Conservation (phyloP, 1,140 invertebrate genomes). For the Chrysomallon squamiferum region DNA sequence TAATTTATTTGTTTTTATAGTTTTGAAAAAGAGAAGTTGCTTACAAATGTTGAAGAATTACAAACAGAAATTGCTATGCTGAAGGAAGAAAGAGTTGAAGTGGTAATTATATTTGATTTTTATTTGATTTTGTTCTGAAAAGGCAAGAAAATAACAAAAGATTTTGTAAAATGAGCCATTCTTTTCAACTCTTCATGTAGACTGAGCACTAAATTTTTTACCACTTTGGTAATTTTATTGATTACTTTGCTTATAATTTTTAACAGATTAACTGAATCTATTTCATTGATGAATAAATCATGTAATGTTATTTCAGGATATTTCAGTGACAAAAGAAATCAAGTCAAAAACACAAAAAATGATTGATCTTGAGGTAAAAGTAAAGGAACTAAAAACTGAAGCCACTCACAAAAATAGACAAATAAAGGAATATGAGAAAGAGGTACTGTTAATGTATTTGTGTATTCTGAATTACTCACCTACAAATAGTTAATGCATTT, state of each 20-base stretch:
- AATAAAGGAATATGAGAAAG: constrained; percentile 41
- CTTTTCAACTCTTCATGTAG: too few species aligned
- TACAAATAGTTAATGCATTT: too few species aligned
- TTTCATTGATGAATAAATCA: too few species aligned
- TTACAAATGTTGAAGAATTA: neutral
- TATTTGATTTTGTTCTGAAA: neutral
- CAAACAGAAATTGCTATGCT: constrained; percentile 7
- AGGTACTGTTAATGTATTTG: constrained; percentile 18
- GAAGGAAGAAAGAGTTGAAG: constrained; percentile 10
- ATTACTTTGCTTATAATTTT: too few species aligned
- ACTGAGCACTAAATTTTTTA: too few species aligned
- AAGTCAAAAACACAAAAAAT: constrained; percentile 23
- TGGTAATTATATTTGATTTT: constrained; percentile 5
- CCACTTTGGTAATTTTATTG: too few species aligned
- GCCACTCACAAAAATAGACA: constrained; percentile 33
- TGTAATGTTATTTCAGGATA: constrained; percentile 30
- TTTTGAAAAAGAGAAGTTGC: too few species aligned
- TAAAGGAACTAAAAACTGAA: constrained; percentile 30
- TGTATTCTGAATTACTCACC: too few species aligned
- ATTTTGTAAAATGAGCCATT: too few species aligned
- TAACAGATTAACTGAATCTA: too few species aligned
- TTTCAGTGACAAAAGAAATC: constrained; percentile 23
- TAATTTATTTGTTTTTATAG: too few species aligned
- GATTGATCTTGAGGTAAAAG: constrained; percentile 23
- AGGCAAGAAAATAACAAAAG: neutral